Evolutionary conservation across 2,888 invertebrate genomes (phyloP).

Genomic region (Parnassius apollo): DNA sequence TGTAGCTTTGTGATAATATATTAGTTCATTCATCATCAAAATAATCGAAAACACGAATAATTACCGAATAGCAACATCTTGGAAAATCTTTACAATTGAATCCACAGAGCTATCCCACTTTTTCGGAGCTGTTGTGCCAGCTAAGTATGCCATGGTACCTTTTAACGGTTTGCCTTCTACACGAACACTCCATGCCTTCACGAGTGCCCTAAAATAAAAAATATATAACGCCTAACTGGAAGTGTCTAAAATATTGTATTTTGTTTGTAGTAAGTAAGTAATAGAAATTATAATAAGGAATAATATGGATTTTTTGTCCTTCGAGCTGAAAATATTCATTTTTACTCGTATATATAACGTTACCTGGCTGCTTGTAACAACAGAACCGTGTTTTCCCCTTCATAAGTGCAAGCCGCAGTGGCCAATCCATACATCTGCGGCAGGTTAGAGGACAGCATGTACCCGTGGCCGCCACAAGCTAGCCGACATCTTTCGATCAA

Average conservation of each 20-base stretch:
- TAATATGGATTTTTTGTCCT: too few relatives aligned
- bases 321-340: too few relatives aligned
- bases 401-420: conserved; percentile 95
- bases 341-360: too few relatives aligned
- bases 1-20: too few relatives aligned
- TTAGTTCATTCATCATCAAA: too few relatives aligned
- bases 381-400: conserved; percentile 97
- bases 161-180: conserved; percentile 80
- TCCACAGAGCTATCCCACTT: conserved; percentile 70
- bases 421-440: conserved; percentile 91
- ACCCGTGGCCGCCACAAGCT: too few relatives aligned
- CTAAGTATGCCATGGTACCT: conserved; percentile 80
- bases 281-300: too few relatives aligned
- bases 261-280: too few relatives aligned
- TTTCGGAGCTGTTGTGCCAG: conserved; percentile 38
- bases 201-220: conserved; percentile 82
- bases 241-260: too few relatives aligned
- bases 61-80: conserved; percentile 83
- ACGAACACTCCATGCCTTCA: conserved; percentile 88
- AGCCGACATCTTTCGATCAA: too few relatives aligned
- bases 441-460: conserved; percentile 65
- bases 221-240: too few relatives aligned
- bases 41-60: conserved; percentile 16
- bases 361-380: conserved; percentile 92
- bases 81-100: conserved; percentile 80